These are phyloP conservation scores for Heliconius ismenius DNA, from an alignment of 2,888 invertebrate species.

Conservation along the genomic window DNA sequence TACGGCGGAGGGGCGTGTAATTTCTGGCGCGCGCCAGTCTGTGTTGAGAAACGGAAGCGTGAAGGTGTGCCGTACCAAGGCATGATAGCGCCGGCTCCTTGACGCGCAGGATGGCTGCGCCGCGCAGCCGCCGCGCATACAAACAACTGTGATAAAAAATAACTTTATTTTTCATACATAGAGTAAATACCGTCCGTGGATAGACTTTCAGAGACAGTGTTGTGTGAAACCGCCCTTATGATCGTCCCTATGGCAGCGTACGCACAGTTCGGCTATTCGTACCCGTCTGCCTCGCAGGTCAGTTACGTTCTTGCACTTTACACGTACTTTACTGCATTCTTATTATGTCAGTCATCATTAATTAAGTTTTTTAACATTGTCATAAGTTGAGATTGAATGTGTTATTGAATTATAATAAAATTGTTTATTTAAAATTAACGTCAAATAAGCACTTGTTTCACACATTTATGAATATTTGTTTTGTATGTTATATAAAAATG, in stretches of 20 bases:
- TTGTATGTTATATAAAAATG: not conserved
- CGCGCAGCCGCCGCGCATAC: slow-evolving; percentile 75
- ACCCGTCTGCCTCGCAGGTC: slow-evolving; percentile 96
- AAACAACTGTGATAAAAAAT: slow-evolving; percentile 78
- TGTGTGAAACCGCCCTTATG: slow-evolving; percentile 81
- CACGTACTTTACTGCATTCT: not conserved
- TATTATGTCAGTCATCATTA: not conserved
- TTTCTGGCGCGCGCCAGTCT: slow-evolving; percentile 78
- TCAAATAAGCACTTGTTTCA: too few species aligned
- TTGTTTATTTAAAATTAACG: not conserved
- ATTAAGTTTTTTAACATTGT: not conserved
- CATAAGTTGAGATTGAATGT: not conserved
- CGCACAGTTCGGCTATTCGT: slow-evolving; percentile 95
- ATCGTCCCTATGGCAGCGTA: slow-evolving; percentile 88
- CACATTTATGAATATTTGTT: too few species aligned
- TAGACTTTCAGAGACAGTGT: slow-evolving; percentile 79
- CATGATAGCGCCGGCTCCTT: slow-evolving; percentile 73
- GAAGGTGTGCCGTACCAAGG: slow-evolving; percentile 64
- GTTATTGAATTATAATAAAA: not conserved
- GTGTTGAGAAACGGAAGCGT: slow-evolving; percentile 74
- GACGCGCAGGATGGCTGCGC: slow-evolving; percentile 77
- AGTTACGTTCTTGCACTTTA: slow-evolving; percentile 53
- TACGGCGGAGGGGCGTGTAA: slow-evolving; percentile 77
- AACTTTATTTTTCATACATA: slow-evolving; percentile 55
- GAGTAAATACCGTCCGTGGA: slow-evolving; percentile 64